These are phyloP conservation scores for Crambe crambe DNA, from an alignment of 37 sponge, comb jelly and placozoan species.

Conservation along the genomic window DNA sequence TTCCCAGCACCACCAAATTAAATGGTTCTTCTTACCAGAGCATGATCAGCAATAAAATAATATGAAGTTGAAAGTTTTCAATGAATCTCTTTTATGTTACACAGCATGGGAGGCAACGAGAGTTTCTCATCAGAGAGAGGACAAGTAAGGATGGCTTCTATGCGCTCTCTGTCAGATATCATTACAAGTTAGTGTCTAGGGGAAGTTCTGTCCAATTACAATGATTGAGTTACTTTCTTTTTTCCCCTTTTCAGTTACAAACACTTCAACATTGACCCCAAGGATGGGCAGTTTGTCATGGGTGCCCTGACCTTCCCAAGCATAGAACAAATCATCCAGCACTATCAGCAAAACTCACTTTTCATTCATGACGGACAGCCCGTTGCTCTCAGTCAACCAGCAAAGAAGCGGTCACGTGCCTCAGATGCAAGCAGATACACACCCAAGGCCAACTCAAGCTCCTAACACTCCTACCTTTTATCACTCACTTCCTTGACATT, in stretches of 20 bases:
- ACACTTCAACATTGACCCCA: constrained; percentile 88
- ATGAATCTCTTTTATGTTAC: background rate
- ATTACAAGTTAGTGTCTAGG: constrained; percentile 58
- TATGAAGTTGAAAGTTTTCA: too few relatives aligned
- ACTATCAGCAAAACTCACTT: constrained; percentile 78
- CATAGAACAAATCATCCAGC: constrained; percentile 53
- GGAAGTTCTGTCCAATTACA: too few relatives aligned
- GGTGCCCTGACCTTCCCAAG: constrained; percentile 54
- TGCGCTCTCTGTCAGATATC: constrained; percentile 78
- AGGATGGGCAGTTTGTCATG: constrained; percentile 51
- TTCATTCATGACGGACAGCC: constrained; percentile 67
- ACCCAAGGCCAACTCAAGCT: background rate
- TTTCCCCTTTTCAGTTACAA: too few relatives aligned
- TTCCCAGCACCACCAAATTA: too few relatives aligned
- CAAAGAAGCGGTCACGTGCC: constrained; percentile 23
- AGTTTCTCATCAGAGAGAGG: constrained; percentile 75
- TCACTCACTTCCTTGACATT: background rate
- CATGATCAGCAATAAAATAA: too few relatives aligned
- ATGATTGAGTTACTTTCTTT: too few relatives aligned
- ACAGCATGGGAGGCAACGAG: constrained; percentile 76
- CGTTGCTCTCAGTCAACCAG: constrained; percentile 57
- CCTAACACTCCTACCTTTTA: background rate
- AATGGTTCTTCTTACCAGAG: too few relatives aligned
- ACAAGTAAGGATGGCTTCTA: constrained; percentile 69
- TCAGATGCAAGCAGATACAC: constrained; percentile 23